A percentile compares a stretch with the other conserved stretches of the same genome.
Evolutionary conservation across 1,140 invertebrate species (phyloP).

Genomic region (Drosophila parabipectinata): DNA sequence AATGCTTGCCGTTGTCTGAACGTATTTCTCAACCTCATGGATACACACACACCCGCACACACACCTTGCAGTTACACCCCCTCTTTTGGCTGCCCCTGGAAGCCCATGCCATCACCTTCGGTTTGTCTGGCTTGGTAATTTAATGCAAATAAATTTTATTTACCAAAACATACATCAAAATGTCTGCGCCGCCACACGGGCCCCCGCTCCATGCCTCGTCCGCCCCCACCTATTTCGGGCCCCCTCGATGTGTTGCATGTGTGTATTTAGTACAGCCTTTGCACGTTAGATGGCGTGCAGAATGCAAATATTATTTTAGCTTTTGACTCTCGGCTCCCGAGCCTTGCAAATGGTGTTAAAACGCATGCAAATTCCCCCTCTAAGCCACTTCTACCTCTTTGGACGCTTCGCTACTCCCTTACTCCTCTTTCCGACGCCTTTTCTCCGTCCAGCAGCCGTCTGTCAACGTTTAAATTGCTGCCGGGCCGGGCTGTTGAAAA

Average conservation of each 20-base stretch:
- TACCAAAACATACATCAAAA: conserved; percentile 82
- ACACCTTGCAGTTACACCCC: conserved; percentile 19
- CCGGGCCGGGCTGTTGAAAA: conserved; percentile 66
- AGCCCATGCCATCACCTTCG: conserved; percentile 45
- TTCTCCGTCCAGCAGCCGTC: conserved; percentile 57
- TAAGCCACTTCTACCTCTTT: background rate
- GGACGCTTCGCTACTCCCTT: conserved; percentile 1
- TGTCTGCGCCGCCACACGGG: conserved; percentile 66
- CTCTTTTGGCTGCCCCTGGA: background rate
- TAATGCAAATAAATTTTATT: conserved; percentile 83
- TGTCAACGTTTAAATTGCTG: conserved; percentile 80
- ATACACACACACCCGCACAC: conserved; percentile 6
- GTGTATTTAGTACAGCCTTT: conserved; percentile 57
- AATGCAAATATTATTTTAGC: conserved; percentile 82
- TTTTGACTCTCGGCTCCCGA: conserved; percentile 61
- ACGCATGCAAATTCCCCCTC: conserved; percentile 63
- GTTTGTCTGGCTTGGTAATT: conserved; percentile 74
- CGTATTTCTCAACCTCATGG: conserved; percentile 21
- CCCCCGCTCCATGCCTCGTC: conserved; percentile 17
- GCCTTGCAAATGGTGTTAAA: conserved; percentile 78
- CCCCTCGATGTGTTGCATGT: conserved; percentile 32
- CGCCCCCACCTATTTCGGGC: background rate
- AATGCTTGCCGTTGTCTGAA: conserved; percentile 67
- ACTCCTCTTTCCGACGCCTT: background rate
- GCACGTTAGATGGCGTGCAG: conserved; percentile 80